Evolutionary conservation across 2,888 invertebrate species (phyloP), one percentile per base, ranked within the genome.

Genomic region (Tachina grossa): DNA sequence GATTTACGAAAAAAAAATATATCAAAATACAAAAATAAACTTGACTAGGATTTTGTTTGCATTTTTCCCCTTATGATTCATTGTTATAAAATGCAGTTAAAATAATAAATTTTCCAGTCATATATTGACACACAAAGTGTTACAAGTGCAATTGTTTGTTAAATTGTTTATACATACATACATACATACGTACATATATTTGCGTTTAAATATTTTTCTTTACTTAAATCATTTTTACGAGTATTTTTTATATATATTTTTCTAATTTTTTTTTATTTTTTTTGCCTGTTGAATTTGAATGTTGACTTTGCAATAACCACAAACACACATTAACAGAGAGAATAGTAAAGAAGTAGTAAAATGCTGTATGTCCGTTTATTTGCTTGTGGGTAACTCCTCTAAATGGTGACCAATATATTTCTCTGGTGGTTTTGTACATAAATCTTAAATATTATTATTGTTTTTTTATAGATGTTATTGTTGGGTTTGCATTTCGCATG

Each of bases 71-170:
- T 61, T 85, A 72, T 85, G 85, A 85, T 83, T 85, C 85, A 85
- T 85, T 71, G 59, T 47, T 71, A 59, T 65, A 79, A 85, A 85
- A 83, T 85, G 78, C 78, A 71, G 78, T 85, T 79, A 66, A 63
- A 83, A 83, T 63, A 83, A 79, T 75, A 82, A 79, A 85, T 85
- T 79, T 83, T 79, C 53, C 22, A 72, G 72, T 84, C 77, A 74
- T 72, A 84, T 79, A 71, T 61, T 83, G 85, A 83, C 85, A 85
- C 69, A 79, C 83, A 82, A 79, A 79, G 83, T 85, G 85, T 83
- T 85, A 83, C 85, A 85, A 85, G 85, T 85, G 85, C 82, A 85
- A 81, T 84, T 79, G 83, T 85, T 85, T 71, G 69, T 65, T 78
- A 57, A 57, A 71, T 75, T 79, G 61, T 84, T 75, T 79, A 31